Percentiles rank a stretch among this genome's conserved stretches.
Conservation (phyloP, 1,140 invertebrate species). For the Epicauta chinensis region DNA sequence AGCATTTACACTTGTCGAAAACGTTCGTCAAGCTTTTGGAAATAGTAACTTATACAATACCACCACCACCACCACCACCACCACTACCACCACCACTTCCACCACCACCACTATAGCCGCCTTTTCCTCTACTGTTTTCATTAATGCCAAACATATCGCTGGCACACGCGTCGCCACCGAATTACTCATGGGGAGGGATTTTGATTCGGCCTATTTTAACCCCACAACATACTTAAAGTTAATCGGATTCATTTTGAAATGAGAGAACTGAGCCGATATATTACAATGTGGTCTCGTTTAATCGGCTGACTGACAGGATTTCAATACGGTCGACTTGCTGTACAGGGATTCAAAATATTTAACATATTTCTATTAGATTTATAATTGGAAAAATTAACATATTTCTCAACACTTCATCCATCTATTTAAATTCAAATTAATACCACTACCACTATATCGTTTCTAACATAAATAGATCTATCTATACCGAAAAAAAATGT, state of each 20-base stretch:
- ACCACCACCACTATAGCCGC: conserved; percentile 1
- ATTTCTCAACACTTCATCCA: conserved; percentile 19
- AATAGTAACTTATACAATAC: neutral
- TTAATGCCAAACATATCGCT: conserved; percentile 41
- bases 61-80: too few species aligned
- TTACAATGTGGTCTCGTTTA: conserved; percentile 20
- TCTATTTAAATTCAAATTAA: conserved; percentile 16
- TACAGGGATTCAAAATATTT: conserved; percentile 17
- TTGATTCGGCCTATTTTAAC: conserved; percentile 38
- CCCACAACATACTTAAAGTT: conserved; percentile 39
- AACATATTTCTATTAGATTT: conserved; percentile 27
- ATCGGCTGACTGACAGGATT: conserved; percentile 25
- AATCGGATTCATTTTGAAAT: conserved; percentile 40
- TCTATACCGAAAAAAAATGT: too few species aligned
- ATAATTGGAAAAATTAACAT: conserved; percentile 28
- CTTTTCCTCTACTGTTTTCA: conserved; percentile 36
- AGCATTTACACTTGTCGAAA: conserved; percentile 41
- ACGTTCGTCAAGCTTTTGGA: conserved; percentile 25
- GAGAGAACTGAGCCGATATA: conserved; percentile 24
- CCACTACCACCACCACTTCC: too few species aligned
- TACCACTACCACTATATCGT: neutral
- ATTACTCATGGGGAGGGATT: conserved; percentile 41
- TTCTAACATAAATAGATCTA: too few species aligned
- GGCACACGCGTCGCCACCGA: conserved; percentile 37
- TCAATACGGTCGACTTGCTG: conserved; percentile 24